Evolutionary conservation across 2,888 invertebrate species (phyloP).

Genomic region (Epistrophella euchroma): DNA sequence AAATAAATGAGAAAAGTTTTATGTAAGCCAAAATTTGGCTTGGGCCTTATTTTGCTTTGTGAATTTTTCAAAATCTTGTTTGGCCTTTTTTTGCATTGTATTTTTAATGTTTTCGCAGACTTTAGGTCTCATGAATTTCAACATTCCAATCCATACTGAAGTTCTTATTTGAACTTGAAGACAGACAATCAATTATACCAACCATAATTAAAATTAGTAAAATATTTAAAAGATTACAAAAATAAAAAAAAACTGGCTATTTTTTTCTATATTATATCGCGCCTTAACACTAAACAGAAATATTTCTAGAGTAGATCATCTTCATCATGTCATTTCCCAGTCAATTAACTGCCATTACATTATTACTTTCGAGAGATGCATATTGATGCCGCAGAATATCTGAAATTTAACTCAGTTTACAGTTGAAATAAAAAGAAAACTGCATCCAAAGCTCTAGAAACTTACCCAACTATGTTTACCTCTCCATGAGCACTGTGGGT

Average conservation of each 20-base stretch:
- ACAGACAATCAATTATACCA: neutral
- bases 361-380: slow-evolving; percentile 9
- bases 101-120: too few relatives aligned
- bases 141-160: too few relatives aligned
- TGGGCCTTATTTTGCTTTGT: too few relatives aligned
- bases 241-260: neutral
- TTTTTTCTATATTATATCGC: slow-evolving; percentile 6
- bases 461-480: slow-evolving; percentile 2
- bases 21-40: too few relatives aligned
- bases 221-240: neutral
- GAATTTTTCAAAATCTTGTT: too few relatives aligned
- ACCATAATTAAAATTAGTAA: neutral
- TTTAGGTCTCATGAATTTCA: too few relatives aligned
- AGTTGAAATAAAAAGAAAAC: slow-evolving; percentile 22
- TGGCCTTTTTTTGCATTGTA: too few relatives aligned
- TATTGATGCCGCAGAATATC: slow-evolving; percentile 8
- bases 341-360: slow-evolving; percentile 66
- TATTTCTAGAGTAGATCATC: slow-evolving; percentile 59
- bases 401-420: slow-evolving; percentile 19
- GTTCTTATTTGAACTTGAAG: neutral
- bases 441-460: slow-evolving; percentile 20
- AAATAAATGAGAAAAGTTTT: too few relatives aligned
- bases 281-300: neutral
- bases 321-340: slow-evolving; percentile 68
- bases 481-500: slow-evolving; percentile 16